These are phyloP conservation scores for Drosophila carrolli DNA, from an alignment of 1,140 invertebrate genomes.

Conservation along the genomic window DNA sequence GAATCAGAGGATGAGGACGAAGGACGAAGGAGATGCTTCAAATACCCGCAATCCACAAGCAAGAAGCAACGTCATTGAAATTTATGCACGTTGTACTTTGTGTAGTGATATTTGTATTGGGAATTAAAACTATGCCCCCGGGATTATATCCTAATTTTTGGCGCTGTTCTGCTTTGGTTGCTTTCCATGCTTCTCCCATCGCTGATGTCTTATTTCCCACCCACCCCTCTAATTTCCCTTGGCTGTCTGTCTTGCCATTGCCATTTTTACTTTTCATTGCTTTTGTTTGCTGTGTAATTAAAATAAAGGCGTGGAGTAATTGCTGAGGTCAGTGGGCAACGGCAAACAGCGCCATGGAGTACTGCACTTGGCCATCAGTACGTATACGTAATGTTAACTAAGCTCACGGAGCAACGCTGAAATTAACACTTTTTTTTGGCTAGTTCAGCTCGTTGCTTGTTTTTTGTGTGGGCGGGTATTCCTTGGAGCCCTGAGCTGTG, in stretches of 20 bases:
- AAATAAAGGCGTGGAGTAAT: conserved; percentile 83
- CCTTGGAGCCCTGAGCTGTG: conserved; percentile 66
- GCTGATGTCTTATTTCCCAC: conserved; percentile 17
- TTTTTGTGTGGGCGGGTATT: conserved; percentile 54
- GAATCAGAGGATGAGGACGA: conserved; percentile 7
- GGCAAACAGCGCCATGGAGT: conserved; percentile 16
- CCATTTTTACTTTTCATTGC: conserved; percentile 79
- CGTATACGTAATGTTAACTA: conserved; percentile 75
- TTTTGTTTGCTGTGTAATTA: conserved; percentile 80
- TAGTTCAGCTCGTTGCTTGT: conserved; percentile 27
- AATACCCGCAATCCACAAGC: conserved; percentile 40
- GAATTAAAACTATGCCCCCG: conserved; percentile 82
- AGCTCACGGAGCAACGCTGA: conserved; percentile 59
- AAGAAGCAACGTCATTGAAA: conserved; percentile 75
- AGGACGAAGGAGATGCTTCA: conserved; percentile 2
- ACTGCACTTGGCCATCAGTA: conserved; percentile 21
- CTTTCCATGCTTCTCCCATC: conserved; percentile 1
- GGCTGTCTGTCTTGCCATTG: conserved; percentile 39
- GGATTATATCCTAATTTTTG: conserved; percentile 81
- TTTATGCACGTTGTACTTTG: conserved; percentile 82
- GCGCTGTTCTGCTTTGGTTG: conserved; percentile 46
- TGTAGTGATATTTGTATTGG: conserved; percentile 83
- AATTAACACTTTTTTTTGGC: conserved; percentile 78
- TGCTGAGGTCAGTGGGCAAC: conserved; percentile 74
- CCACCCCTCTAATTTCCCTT: conserved; percentile 5